Conservation (phyloP, 2,888 invertebrate species). For the Dioctria rufipes region DNA sequence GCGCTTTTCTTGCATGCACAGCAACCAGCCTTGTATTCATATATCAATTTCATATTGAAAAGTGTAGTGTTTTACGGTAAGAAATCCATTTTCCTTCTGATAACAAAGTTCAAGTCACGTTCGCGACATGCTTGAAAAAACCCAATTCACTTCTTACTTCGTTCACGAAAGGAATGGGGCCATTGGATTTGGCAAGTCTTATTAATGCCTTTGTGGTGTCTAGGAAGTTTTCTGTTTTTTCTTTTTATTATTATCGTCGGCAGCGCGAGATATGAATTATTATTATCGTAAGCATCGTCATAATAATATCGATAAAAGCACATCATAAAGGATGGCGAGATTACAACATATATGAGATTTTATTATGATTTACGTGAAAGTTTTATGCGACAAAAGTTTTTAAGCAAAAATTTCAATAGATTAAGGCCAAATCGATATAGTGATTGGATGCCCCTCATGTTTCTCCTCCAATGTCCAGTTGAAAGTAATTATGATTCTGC, state of each 20-base stretch:
- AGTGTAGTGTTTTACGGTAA: conserved; percentile 12
- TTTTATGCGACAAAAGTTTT: conserved; percentile 32
- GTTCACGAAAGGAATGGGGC: neutral
- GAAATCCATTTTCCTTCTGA: conserved; percentile 27
- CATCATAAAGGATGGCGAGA: conserved; percentile 2
- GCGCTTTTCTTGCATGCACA: no score
- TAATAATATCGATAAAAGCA: conserved; percentile 42
- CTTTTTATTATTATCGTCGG: neutral
- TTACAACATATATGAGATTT: conserved; percentile 20
- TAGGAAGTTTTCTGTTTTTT: conserved; percentile 24
- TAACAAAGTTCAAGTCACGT: conserved; percentile 42
- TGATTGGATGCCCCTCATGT: no score
- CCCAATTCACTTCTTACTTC: neutral
- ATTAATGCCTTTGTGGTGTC: conserved; percentile 35
- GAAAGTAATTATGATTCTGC: no score
- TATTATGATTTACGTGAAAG: conserved; percentile 35
- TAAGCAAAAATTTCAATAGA: conserved; percentile 27
- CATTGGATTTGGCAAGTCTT: conserved; percentile 26
- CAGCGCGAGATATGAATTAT: conserved; percentile 25
- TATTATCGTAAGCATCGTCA: conserved; percentile 36
- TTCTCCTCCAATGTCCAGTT: no score
- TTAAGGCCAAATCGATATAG: conserved; percentile 8
- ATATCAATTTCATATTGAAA: conserved; percentile 27
- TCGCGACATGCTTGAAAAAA: conserved; percentile 36
- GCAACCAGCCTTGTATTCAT: neutral